Conservation (phyloP, 2,888 invertebrate genomes). For the Chrysina gloriosa region DNA sequence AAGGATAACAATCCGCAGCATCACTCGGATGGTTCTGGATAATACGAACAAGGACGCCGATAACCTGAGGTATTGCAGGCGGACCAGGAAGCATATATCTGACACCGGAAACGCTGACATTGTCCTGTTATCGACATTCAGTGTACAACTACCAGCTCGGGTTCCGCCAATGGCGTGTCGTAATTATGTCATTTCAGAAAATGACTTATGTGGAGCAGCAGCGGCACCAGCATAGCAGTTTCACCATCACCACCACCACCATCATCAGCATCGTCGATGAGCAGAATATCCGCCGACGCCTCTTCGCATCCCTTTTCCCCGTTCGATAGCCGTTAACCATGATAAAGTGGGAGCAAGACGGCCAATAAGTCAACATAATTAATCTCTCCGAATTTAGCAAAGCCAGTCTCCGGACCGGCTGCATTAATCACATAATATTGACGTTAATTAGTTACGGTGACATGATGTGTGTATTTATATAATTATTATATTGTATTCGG, state of each 20-base stretch:
- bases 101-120: conserved; percentile 60
- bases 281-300: conserved; percentile 2
- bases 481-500: conserved; percentile 62
- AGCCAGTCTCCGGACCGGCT: conserved; percentile 54
- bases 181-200: conserved; percentile 59
- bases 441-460: conserved; percentile 63
- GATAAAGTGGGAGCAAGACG: conserved; percentile 46
- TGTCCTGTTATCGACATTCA: conserved; percentile 60
- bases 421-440: conserved; percentile 62
- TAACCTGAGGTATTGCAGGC: conserved; percentile 55
- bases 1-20: too few relatives aligned
- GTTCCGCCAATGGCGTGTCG: conserved; percentile 52
- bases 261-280: not conserved
- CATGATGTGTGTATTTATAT: conserved; percentile 63
- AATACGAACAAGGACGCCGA: conserved; percentile 53
- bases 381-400: conserved; percentile 48
- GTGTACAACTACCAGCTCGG: conserved; percentile 47
- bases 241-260: conserved; percentile 20
- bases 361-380: conserved; percentile 45
- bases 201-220: conserved; percentile 51
- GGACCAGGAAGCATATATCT: conserved; percentile 59
- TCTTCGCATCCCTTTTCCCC: not conserved
- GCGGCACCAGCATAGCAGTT: not conserved
- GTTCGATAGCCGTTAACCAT: conserved; percentile 40
- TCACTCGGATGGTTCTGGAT: conserved; percentile 41